Base-by-base conservation (phyloP, 2,888 invertebrate species). In the Cheilosia impressa region DNA sequence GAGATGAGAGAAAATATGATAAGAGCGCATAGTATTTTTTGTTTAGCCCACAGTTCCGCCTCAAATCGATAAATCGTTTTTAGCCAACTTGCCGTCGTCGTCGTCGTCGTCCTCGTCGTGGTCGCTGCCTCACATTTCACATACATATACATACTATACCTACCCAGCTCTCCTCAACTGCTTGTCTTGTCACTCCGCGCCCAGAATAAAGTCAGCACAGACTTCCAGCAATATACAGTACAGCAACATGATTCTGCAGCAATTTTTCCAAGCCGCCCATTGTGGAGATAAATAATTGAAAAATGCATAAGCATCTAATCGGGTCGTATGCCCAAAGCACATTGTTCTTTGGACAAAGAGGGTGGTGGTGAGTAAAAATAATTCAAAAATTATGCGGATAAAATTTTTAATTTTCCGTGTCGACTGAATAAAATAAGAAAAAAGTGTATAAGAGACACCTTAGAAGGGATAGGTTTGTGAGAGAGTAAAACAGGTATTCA, bases 341-440 rank as follows among this genome's bases (percentile, higher is more conserved):
- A 76, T 81, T 81, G 63, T 75, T 45, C 38, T 50, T 76, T 68
- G 22, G 52, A 27, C 73, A 10, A 81, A 81, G 81, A 63, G 85
- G 88, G 79, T 88, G 89, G 89, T 87, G 89, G 89, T 88, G 88
- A 88, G 89, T 88, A 88, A 90, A 89, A 89, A 91, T 91, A 91
- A 91, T 91, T 90, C 90, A 90, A 90, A 91, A 91, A 91, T 91
- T 91, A 91, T 91, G 91, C 91, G 91, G 91, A 91, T 90, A 90
- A 91, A 91, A 91, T 91, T 90, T 91, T 91, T 91, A 91, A 91
- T 90, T 81, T 81, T 85, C 85, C 85, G 85, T 82, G 72, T 81
- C 85, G 85, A 63, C 63, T 72, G 81, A 57, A 78, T 72, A 87
- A 87, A 87, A 73, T 47, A 77, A 65, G 60, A 77, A 73, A 53